Evolutionary conservation across 2,888 invertebrate species (phyloP).

Genomic region (Lycaena phlaeas): DNA sequence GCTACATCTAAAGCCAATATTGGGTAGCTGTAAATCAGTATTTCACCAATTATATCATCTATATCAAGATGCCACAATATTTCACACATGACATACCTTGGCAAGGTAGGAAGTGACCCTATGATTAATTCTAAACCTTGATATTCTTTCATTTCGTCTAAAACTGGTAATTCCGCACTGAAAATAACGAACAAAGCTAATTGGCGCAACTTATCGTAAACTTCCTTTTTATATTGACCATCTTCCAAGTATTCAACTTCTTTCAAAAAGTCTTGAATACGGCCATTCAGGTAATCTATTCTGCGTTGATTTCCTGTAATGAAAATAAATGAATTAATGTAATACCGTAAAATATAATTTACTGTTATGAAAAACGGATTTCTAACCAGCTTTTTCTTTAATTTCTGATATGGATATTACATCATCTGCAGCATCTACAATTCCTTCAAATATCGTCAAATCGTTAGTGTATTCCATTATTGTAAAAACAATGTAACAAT

Average conservation of each 20-base stretch:
- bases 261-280: conserved; percentile 34
- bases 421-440: conserved; percentile 4
- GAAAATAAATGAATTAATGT: conserved; percentile 7
- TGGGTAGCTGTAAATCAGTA: conserved; percentile 41
- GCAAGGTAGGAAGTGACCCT: conserved; percentile 47
- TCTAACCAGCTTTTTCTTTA: conserved; percentile 5
- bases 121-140: conserved; percentile 44
- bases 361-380: background rate
- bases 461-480: conserved; percentile 5
- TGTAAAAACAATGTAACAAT: too few relatives aligned
- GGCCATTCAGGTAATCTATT: conserved; percentile 34
- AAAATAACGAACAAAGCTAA: conserved; percentile 48
- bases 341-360: background rate
- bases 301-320: conserved; percentile 56
- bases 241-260: conserved; percentile 34
- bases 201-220: conserved; percentile 30
- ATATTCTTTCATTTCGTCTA: conserved; percentile 39
- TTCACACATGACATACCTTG: conserved; percentile 52
- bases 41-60: conserved; percentile 44
- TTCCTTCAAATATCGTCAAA: conserved; percentile 1
- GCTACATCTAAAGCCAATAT: conserved; percentile 43
- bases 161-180: conserved; percentile 43
- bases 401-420: conserved; percentile 8
- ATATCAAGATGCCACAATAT: conserved; percentile 48
- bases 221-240: conserved; percentile 26